phyloP scores from a whole-genome alignment of 2,113 vertebrate species.

The Apaloderma vittatum region DNA sequence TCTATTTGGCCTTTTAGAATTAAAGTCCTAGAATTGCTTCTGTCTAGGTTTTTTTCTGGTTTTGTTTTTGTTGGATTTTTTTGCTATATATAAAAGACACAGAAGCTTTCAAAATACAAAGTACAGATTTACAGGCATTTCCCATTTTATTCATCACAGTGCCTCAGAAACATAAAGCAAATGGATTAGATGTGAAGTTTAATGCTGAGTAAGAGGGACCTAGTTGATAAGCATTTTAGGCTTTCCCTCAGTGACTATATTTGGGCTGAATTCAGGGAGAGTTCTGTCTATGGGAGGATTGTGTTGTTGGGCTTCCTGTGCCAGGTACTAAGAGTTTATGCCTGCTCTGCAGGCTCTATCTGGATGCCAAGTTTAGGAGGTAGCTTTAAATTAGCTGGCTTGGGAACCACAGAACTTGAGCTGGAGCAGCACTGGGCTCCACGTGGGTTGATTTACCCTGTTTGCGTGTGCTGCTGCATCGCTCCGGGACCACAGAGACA shows the following conservation, averaged over 20 bases:
- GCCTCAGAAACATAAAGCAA: neutral
- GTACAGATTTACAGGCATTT: neutral
- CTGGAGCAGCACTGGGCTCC: neutral
- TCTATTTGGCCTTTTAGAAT: conserved; percentile 3
- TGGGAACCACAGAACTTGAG: neutral
- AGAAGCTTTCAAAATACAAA: neutral
- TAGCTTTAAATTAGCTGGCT: neutral
- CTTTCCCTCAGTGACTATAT: neutral
- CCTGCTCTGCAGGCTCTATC: neutral
- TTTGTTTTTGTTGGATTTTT: neutral
- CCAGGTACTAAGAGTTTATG: neutral
- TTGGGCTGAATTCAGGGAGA: neutral
- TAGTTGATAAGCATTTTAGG: neutral
- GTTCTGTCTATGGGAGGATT: neutral
- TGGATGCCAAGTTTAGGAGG: neutral
- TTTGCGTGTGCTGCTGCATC: neutral
- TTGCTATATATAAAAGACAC: neutral
- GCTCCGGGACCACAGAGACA: neutral
- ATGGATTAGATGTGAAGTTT: neutral
- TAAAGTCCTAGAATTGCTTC: neutral
- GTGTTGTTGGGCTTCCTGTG: neutral
- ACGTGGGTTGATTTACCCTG: neutral
- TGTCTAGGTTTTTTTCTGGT: neutral
- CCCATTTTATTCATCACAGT: neutral
- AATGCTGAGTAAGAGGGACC: neutral